Evolutionary conservation across 2,797 vertebrate genomes (phyloP), one percentile per base, ranked within the genome.

Genomic region (Sarcoramphus papa): DNA sequence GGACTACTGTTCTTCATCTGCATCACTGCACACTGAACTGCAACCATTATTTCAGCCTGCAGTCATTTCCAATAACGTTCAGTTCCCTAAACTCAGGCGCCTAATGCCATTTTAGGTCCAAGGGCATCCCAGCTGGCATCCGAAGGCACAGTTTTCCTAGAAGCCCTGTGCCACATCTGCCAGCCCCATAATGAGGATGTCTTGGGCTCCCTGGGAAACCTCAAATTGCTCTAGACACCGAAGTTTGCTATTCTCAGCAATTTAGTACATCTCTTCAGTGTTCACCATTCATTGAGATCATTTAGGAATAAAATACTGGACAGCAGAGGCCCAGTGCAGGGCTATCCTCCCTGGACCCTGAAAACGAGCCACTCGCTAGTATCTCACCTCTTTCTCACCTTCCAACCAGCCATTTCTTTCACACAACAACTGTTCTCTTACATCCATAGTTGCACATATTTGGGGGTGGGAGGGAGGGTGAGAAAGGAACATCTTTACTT

Each of bases 271-370:
- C 37, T 82, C 72, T 40, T 57, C 12, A 23, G 37, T 14, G 56
- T 30, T 40, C 5, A 2, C 22, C 1, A 0, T 18, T 43, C 43
- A 50, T 5, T 10, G 3, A 76, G 50, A 48, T 43, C 0, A 31
- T 20, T 63, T 25, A 70, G 69, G 56, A 88, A 35, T 18, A 77
- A 80, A 88, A 59, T 7, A 11, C 33, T 51, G 48, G 57, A 28
- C 6, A 75, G 45, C 48, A 90, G 70, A 78, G 22, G 33, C 37
- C 8, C 14, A 43, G 20, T 5, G 14, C 70, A 81, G 62, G 20
- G 43, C 30, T 50, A 6, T 37, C 23, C 63, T 31, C 33, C 53
- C 48, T 13, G 16, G 68, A 72, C 22, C 21, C 31, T 7, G 14
- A 65, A 69, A 70, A 67, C 7, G 8, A 91, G 40, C 12, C 53